Percentiles rank a stretch among this genome's conserved stretches.
These are phyloP conservation scores for Melanotaenia boesemani DNA, from an alignment of 2,797 vertebrate genomes.

Conservation along the genomic window DNA sequence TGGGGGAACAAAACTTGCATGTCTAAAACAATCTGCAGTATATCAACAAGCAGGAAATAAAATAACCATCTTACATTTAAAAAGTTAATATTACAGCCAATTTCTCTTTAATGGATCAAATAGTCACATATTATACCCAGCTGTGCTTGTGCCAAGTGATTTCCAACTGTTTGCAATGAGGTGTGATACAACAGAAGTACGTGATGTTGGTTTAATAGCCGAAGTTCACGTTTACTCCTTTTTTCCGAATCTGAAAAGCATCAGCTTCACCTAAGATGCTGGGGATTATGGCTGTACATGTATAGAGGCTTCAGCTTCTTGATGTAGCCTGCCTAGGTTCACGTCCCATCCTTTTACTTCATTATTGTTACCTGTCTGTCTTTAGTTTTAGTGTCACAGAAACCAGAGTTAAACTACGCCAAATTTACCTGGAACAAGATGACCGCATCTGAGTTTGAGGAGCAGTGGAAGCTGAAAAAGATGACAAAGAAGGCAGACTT, in stretches of 20 bases:
- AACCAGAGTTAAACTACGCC: slow-evolving; percentile 84
- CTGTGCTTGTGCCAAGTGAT: background rate
- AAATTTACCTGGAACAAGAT: slow-evolving; percentile 91
- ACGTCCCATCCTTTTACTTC: background rate
- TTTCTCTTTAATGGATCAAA: background rate
- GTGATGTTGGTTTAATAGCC: background rate
- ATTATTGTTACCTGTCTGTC: slow-evolving; percentile 21
- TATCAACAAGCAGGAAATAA: no score
- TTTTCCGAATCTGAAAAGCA: background rate
- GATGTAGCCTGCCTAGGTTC: no score
- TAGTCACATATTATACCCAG: background rate
- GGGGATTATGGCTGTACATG: no score
- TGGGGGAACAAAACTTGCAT: no score
- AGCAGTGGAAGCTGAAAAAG: slow-evolving; percentile 82
- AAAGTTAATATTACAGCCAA: background rate
- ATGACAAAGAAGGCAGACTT: slow-evolving; percentile 89
- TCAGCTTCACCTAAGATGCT: background rate
- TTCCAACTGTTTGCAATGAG: slow-evolving; percentile 10
- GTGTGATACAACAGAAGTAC: background rate
- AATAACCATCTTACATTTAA: no score
- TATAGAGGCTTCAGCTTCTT: no score
- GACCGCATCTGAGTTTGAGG: slow-evolving; percentile 90
- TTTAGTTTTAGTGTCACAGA: slow-evolving; percentile 83
- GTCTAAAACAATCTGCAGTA: no score
- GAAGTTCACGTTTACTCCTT: slow-evolving; percentile 8